These are phyloP conservation scores for Pangasianodon gigas DNA, from an alignment of 2,113 vertebrate species.

Conservation along the genomic window DNA sequence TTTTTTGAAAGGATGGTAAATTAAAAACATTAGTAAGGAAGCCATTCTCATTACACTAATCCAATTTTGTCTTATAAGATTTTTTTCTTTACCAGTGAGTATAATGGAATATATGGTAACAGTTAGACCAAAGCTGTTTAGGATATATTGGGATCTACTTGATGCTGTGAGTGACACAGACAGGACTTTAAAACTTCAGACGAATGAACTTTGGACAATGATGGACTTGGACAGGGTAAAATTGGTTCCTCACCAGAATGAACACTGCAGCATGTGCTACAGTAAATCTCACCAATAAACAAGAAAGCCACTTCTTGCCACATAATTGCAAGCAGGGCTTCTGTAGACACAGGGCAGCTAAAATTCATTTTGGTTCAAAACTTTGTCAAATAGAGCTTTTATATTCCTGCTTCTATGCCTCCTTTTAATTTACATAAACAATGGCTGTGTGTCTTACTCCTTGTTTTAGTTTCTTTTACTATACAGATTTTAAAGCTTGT, in stretches of 20 bases:
- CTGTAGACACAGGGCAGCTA: constrained; percentile 34
- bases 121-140: neutral
- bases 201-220: constrained; percentile 9
- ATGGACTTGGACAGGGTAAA: constrained; percentile 15
- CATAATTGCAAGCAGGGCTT: constrained; percentile 52
- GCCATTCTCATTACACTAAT: neutral
- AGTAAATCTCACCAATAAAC: constrained; percentile 47
- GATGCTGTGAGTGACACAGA: constrained; percentile 18
- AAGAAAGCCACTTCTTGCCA: constrained; percentile 26
- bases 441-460: neutral
- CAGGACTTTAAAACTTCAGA: neutral
- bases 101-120: neutral
- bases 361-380: constrained; percentile 4
- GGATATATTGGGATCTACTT: neutral
- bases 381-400: neutral
- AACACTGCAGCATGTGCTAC: constrained; percentile 32
- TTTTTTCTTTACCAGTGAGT: neutral
- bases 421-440: constrained; percentile 31
- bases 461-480: constrained; percentile 9
- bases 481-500: neutral
- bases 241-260: constrained; percentile 32
- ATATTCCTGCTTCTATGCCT: constrained; percentile 32
- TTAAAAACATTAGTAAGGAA: neutral
- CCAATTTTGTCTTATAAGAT: neutral
- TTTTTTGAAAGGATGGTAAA: neutral